Conservation (phyloP, 2,888 invertebrate species). For the Heliconius hortense region DNA sequence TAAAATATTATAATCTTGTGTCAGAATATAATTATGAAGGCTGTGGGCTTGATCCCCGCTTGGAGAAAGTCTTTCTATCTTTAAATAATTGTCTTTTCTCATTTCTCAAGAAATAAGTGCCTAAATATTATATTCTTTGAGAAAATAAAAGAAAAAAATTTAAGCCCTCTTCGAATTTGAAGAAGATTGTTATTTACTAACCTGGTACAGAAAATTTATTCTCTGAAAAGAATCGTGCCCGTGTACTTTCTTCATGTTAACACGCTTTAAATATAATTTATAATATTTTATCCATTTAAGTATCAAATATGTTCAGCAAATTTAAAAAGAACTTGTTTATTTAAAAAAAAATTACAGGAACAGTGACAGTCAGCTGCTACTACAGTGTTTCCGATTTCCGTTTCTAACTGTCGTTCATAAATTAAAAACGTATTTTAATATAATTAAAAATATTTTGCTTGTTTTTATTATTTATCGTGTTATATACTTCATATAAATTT, state of each 20-base stretch:
- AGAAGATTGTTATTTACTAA: slow-evolving; percentile 49
- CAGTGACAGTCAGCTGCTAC: slow-evolving; percentile 15
- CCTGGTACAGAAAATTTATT: slow-evolving; percentile 87
- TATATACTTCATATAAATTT: not conserved
- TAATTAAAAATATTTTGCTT: not conserved
- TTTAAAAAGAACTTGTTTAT: no score
- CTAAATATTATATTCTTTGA: not conserved
- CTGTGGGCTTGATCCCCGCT: not conserved
- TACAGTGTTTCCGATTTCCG: not conserved
- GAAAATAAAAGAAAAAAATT: not conserved
- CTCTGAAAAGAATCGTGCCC: slow-evolving; percentile 86
- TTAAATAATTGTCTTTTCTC: not conserved
- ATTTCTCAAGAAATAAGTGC: not conserved
- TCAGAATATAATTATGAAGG: not conserved
- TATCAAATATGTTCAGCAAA: not conserved
- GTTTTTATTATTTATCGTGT: not conserved
- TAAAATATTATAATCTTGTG: not conserved
- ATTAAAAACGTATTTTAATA: not conserved
- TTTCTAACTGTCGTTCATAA: not conserved
- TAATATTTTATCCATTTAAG: not conserved
- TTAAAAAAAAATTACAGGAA: not conserved
- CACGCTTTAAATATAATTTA: not conserved
- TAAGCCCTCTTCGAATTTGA: no score
- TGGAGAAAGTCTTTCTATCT: not conserved
- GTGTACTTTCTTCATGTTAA: slow-evolving; percentile 77